Conservation (phyloP, 2,797 vertebrate genomes). For the Salmo trutta region DNA sequence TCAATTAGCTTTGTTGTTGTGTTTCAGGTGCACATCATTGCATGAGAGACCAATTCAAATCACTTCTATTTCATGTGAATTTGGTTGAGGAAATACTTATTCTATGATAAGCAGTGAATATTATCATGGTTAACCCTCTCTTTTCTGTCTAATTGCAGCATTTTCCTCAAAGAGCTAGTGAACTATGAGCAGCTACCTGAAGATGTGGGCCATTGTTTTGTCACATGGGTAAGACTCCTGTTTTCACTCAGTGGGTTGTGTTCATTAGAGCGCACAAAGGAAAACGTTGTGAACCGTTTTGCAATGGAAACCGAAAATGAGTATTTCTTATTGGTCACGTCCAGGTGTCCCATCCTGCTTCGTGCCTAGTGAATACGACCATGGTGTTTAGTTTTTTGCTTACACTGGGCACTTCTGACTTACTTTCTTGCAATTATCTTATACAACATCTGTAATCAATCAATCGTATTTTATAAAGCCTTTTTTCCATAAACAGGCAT, state of each 20-base stretch:
- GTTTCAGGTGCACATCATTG: not conserved
- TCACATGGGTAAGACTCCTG: constrained; percentile 90
- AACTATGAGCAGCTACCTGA: constrained; percentile 98
- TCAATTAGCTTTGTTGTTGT: not conserved
- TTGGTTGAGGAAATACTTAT: not conserved
- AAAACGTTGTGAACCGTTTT: too few species aligned
- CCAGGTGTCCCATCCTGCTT: not conserved
- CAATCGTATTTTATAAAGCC: too few species aligned
- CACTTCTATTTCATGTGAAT: not conserved
- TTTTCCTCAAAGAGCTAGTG: constrained; percentile 97
- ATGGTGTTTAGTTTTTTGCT: not conserved
- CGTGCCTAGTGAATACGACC: not conserved
- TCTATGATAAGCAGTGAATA: not conserved
- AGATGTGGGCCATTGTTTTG: constrained; percentile 97
- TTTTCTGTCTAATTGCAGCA: constrained; percentile 71
- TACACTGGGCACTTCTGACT: not conserved
- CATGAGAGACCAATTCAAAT: not conserved
- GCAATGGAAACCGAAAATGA: too few species aligned
- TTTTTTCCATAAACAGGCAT: too few species aligned
- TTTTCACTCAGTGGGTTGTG: not conserved
- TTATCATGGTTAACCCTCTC: not conserved
- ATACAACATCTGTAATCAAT: not conserved
- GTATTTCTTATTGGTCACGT: not conserved
- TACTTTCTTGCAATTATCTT: not conserved
- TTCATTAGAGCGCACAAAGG: too few species aligned